Conservation (phyloP, 2,113 vertebrate species). For the Dunckerocampus dactyliophorus region DNA sequence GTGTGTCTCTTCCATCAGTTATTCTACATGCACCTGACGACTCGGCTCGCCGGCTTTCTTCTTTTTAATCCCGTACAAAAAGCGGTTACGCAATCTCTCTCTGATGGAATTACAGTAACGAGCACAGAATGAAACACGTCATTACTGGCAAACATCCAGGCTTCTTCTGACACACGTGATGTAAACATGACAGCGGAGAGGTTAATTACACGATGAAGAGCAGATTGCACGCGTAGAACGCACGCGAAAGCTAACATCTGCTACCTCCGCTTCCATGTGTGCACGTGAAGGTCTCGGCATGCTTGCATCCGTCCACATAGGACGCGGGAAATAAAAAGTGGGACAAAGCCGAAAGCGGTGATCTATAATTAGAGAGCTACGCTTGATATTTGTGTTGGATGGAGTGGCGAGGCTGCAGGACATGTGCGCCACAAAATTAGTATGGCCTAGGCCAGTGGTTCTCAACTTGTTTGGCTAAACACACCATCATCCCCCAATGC, state of each 20-base stretch:
- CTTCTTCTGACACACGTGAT: conserved; percentile 21
- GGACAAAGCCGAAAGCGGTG: conserved; percentile 29
- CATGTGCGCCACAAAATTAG: background rate
- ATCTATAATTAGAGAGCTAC: conserved; percentile 41
- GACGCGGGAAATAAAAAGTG: conserved; percentile 25
- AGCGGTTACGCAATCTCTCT: background rate
- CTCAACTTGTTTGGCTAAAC: no score
- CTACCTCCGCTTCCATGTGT: background rate
- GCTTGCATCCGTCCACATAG: background rate
- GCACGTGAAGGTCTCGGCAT: conserved; percentile 12
- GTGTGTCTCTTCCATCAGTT: background rate
- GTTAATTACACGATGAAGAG: conserved; percentile 36
- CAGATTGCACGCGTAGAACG: conserved; percentile 11
- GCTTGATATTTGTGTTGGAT: conserved; percentile 9
- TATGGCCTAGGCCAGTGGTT: no score
- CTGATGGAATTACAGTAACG: background rate
- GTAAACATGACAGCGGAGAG: conserved; percentile 44
- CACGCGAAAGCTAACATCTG: conserved; percentile 31
- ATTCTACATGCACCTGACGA: background rate
- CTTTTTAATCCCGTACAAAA: background rate
- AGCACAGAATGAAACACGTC: background rate
- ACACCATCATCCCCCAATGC: no score
- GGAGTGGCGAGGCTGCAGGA: conserved; percentile 4
- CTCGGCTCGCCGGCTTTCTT: background rate
- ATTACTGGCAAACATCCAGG: background rate